Conservation (phyloP, 1,140 invertebrate species). For the Drosophila lacertosa region DNA sequence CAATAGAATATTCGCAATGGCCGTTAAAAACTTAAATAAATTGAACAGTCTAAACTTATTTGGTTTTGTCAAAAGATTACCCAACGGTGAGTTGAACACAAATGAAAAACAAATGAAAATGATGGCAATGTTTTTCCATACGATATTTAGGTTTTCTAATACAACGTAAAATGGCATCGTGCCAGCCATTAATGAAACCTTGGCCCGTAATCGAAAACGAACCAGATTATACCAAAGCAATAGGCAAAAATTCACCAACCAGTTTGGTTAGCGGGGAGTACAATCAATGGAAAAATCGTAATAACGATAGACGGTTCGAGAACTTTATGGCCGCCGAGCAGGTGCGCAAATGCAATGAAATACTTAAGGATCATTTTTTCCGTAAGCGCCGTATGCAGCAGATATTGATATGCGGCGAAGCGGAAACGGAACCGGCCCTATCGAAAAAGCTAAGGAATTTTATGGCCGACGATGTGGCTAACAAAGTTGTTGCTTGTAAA, state of each 20-base stretch:
- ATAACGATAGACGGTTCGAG: not conserved
- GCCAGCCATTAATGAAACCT: not conserved
- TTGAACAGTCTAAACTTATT: constrained; percentile 11
- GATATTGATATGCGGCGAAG: not conserved
- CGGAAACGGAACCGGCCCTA: not conserved
- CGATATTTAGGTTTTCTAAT: too few relatives aligned
- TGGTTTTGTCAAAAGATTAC: not conserved
- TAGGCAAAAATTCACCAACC: constrained; percentile 2
- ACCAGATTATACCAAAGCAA: not conserved
- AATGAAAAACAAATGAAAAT: not conserved
- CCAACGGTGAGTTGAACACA: constrained; percentile 1
- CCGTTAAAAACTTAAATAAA: constrained; percentile 13
- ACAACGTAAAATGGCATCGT: not conserved
- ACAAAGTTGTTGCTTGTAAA: too few relatives aligned
- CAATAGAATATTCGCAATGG: not conserved
- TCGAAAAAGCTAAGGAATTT: constrained; percentile 11
- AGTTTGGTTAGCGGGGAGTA: not conserved
- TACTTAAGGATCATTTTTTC: constrained; percentile 31
- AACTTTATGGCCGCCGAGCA: constrained; percentile 10
- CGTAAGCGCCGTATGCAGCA: not conserved
- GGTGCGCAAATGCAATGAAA: constrained; percentile 21
- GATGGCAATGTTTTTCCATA: too few relatives aligned
- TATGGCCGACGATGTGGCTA: constrained; percentile 1
- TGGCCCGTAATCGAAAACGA: too few relatives aligned
- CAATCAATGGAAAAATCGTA: not conserved